phyloP scores from a whole-genome alignment of 2,113 vertebrate genomes.

The Elephas maximus region DNA sequence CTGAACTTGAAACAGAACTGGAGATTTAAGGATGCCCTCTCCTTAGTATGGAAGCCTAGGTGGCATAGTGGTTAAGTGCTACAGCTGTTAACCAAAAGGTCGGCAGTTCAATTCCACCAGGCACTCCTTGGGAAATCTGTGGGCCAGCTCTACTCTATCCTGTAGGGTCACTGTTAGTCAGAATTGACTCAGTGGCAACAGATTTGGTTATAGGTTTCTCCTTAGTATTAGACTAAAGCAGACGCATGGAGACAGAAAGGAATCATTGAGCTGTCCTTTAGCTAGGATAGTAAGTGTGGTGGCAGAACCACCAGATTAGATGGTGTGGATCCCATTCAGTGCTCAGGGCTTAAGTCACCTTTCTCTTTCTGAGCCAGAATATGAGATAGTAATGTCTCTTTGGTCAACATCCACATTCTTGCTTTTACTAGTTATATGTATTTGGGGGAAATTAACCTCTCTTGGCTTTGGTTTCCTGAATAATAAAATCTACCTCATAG shows the following conservation, averaged over 20 bases:
- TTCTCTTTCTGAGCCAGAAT: slow-evolving; percentile 5
- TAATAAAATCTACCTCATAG: slow-evolving; percentile 7
- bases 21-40: not conserved
- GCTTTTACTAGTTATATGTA: not conserved
- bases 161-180: too few species aligned
- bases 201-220: not conserved
- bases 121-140: too few species aligned
- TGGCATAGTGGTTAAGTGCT: too few species aligned
- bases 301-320: not conserved
- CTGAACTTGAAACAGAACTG: not conserved
- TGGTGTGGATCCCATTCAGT: not conserved
- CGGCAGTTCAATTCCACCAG: too few species aligned
- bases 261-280: not conserved
- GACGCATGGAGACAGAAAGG: not conserved
- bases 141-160: too few species aligned
- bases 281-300: not conserved
- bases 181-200: too few species aligned
- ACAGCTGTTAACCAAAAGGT: too few species aligned
- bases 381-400: not conserved
- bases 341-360: not conserved
- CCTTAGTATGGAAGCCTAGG: not conserved
- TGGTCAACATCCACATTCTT: not conserved
- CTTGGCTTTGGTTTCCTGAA: slow-evolving; percentile 19
- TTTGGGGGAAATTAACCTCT: slow-evolving; percentile 9
- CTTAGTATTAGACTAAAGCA: slow-evolving; percentile 12